Conservation (phyloP, 2,113 vertebrate genomes). For the Montifringilla adamsi region DNA sequence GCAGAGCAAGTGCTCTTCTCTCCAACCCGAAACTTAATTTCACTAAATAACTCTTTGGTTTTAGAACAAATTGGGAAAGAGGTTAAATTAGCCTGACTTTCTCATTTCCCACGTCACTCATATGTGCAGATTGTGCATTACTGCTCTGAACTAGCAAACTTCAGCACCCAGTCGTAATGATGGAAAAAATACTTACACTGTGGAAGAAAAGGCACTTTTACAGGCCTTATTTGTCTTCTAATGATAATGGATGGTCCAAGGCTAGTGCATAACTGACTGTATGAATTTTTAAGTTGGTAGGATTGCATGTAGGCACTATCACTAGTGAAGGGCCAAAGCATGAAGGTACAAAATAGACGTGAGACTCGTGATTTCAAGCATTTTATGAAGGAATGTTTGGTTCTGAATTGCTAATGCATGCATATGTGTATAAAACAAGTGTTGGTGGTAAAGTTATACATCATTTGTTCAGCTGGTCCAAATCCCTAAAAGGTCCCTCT, state of each 20-base stretch:
- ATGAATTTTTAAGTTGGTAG: constrained; percentile 22
- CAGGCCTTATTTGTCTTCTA: constrained; percentile 26
- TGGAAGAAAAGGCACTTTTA: constrained; percentile 2
- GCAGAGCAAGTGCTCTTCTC: constrained; percentile 16
- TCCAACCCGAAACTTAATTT: constrained; percentile 11
- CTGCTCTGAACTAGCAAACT: not conserved
- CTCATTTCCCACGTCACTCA: not conserved
- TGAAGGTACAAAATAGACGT: not conserved
- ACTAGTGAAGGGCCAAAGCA: not conserved
- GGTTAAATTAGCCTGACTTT: not conserved
- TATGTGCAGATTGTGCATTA: not conserved
- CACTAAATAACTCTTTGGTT: constrained; percentile 5
- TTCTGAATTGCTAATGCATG: not conserved
- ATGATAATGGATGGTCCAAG: constrained; percentile 35
- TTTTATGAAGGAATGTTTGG: not conserved
- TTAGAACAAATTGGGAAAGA: not conserved
- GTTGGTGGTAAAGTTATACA: not conserved
- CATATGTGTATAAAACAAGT: not conserved
- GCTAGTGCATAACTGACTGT: not conserved
- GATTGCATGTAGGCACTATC: not conserved
- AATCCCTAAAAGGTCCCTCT: not conserved
- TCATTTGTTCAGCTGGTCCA: not conserved
- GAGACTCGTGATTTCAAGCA: not conserved
- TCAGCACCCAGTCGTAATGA: not conserved
- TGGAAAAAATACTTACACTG: constrained; percentile 23